Conservation (phyloP, 92 coral and sea anemone genomes). For the Parazoanthus atlanticus region DNA sequence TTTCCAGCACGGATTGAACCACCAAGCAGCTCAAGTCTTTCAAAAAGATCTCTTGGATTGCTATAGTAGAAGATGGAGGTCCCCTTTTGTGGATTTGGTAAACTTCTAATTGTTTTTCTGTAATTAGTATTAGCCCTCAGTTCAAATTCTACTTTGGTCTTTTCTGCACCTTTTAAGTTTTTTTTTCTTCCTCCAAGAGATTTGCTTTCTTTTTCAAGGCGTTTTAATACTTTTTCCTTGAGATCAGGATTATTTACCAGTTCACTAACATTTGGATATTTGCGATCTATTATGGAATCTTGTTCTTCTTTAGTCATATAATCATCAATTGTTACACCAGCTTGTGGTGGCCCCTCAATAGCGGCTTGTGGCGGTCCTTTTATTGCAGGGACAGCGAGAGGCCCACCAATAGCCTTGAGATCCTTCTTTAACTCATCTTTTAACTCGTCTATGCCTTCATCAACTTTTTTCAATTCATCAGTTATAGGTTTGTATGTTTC, state of each 20-base stretch:
- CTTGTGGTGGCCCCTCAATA: conserved; percentile 2
- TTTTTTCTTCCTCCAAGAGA: background rate
- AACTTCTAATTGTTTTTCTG: conserved; percentile 9
- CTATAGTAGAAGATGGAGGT: conserved; percentile 8
- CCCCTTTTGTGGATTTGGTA: conserved; percentile 15
- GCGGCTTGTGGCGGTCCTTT: no score
- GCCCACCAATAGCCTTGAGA: background rate
- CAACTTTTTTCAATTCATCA: conserved; percentile 26
- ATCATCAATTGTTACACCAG: conserved; percentile 1
- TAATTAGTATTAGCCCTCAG: conserved; percentile 11
- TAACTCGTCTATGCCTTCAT: conserved; percentile 19
- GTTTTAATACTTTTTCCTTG: background rate
- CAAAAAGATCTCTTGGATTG: conserved; percentile 18
- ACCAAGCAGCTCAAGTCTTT: conserved; percentile 20
- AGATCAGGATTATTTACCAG: background rate
- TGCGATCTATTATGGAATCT: background rate
- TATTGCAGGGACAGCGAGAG: no score
- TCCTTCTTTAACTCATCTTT: background rate
- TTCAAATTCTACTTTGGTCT: background rate
- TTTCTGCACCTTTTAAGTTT: background rate
- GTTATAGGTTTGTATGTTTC: conserved; percentile 10
- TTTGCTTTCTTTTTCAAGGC: background rate
- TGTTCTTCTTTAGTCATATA: conserved; percentile 4
- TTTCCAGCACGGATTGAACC: background rate
- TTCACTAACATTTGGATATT: background rate